Percentiles rank a stretch among this genome's conserved stretches.
Conservation (phyloP, 1,140 invertebrate species). For the Drosophila ambigua region DNA sequence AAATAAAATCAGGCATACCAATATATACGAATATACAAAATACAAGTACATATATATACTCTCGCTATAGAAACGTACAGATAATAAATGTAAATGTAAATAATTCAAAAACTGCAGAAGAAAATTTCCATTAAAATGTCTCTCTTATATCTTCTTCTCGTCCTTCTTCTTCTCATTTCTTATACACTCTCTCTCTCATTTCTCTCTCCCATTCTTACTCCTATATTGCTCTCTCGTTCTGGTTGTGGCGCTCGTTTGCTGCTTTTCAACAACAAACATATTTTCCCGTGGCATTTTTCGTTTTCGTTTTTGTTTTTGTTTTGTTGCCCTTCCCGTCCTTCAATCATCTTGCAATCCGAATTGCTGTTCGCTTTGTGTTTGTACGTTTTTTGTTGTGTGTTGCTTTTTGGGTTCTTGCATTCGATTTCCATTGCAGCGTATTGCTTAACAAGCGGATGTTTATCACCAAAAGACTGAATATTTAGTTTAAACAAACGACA, state of each 20-base stretch:
- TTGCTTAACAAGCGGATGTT: constrained; percentile 83
- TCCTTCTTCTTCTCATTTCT: constrained; percentile 56
- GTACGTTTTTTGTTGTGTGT: constrained; percentile 9
- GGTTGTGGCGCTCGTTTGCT: constrained; percentile 18
- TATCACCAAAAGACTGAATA: constrained; percentile 83
- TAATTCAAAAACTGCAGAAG: constrained; percentile 80
- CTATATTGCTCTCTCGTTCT: too few relatives aligned
- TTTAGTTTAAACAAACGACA: constrained; percentile 72
- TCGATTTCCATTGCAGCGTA: constrained; percentile 65
- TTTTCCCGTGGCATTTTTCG: constrained; percentile 8
- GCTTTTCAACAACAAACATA: constrained; percentile 69
- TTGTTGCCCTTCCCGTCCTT: constrained; percentile 9
- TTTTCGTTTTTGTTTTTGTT: constrained; percentile 12
- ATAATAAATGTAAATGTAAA: constrained; percentile 75
- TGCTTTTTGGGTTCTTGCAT: constrained; percentile 16
- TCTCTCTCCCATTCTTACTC: constrained; percentile 45
- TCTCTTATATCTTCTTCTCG: constrained; percentile 79
- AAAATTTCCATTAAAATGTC: constrained; percentile 81
- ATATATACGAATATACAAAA: constrained; percentile 34
- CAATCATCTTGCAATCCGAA: constrained; percentile 34
- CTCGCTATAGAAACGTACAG: constrained; percentile 54
- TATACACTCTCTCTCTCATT: constrained; percentile 52
- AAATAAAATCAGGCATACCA: constrained; percentile 31
- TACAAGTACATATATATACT: constrained; percentile 42
- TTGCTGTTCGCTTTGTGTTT: constrained; percentile 40